phyloP scores from a whole-genome alignment of 2,113 vertebrate species.

The Caretta caretta region DNA sequence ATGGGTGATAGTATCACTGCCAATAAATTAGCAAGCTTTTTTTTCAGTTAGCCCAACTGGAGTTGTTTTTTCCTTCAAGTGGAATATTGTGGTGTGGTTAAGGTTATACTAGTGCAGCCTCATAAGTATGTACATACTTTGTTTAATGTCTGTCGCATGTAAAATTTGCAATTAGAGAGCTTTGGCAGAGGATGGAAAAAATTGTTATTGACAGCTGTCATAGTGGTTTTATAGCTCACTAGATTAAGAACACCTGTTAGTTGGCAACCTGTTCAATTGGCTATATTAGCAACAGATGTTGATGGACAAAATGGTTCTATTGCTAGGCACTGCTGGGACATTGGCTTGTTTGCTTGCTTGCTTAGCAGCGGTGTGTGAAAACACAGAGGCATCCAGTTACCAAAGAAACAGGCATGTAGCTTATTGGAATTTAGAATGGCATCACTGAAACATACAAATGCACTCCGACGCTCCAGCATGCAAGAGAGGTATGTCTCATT shows the following conservation, averaged over 20 bases:
- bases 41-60: not conserved
- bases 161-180: not conserved
- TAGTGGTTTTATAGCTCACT: not conserved
- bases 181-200: not conserved
- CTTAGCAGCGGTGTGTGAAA: not conserved
- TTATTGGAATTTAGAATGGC: not conserved
- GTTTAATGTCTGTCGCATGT: not conserved
- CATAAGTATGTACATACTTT: not conserved
- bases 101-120: not conserved
- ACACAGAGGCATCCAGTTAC: not conserved
- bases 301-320: not conserved
- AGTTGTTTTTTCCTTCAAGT: not conserved
- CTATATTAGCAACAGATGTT: conserved; percentile 20
- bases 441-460: not conserved
- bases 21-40: not conserved
- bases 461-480: too few relatives aligned
- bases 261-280: not conserved
- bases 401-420: not conserved
- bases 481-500: not conserved
- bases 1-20: not conserved
- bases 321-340: not conserved
- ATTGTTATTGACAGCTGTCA: not conserved
- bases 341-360: not conserved
- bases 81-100: not conserved
- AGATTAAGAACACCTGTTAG: not conserved